Evolutionary conservation across 2,113 vertebrate species (phyloP).

Genomic region (Psammodynastes pulverulentus): DNA sequence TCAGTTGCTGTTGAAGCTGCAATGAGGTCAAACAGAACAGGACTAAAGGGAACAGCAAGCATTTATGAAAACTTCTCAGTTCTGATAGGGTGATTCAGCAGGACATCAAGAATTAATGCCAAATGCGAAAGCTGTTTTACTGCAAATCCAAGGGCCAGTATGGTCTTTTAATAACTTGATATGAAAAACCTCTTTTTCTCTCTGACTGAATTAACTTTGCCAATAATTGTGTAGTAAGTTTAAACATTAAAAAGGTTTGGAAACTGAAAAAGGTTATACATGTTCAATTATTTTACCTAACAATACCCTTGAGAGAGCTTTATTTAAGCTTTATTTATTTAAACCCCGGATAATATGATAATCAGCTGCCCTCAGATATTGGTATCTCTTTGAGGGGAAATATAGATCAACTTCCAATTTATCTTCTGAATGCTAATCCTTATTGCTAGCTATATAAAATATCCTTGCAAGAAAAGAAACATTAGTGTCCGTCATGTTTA

Average conservation of each 20-base stretch:
- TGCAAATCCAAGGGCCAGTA: background rate
- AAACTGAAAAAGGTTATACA: background rate
- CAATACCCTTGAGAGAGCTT: background rate
- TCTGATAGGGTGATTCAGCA: background rate
- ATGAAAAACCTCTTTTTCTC: background rate
- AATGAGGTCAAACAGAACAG: background rate
- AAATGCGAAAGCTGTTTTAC: background rate
- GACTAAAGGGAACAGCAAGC: background rate
- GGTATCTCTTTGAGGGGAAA: constrained; percentile 67
- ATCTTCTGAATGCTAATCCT: constrained; percentile 40
- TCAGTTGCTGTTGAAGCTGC: background rate
- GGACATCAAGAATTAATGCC: background rate
- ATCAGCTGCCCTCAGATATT: constrained; percentile 60
- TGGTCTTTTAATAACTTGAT: background rate
- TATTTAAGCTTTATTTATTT: constrained; percentile 57
- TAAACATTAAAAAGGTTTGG: background rate
- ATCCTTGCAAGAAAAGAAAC: constrained; percentile 69
- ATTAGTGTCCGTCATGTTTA: constrained; percentile 58
- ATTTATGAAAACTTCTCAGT: background rate
- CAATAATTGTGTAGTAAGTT: background rate
- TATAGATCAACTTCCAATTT: constrained; percentile 63
- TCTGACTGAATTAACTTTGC: background rate
- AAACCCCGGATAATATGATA: constrained; percentile 57
- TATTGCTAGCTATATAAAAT: constrained; percentile 64
- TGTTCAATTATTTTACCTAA: background rate